Percentiles rank a stretch among this genome's conserved stretches.
Evolutionary conservation across 2,888 invertebrate species (phyloP).

Genomic region (Trichogramma dendrolimi): DNA sequence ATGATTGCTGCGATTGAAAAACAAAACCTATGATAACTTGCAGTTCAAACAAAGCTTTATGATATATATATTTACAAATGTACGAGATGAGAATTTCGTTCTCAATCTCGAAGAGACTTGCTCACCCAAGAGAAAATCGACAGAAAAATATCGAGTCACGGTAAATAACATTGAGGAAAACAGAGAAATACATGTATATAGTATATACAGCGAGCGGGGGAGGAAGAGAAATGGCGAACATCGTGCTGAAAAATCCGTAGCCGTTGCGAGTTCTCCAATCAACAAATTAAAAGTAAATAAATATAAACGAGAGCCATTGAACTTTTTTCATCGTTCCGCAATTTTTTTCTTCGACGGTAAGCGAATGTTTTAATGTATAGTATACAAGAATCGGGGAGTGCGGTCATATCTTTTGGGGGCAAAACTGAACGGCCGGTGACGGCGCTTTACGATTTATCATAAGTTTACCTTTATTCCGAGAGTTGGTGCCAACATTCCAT

Average conservation of each 20-base stretch:
- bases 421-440: no score
- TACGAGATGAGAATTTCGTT: no score
- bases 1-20: no score
- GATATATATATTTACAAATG: no score
- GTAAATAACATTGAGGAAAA: neutral
- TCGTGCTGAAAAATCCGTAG: neutral
- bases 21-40: no score
- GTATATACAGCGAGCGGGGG: neutral
- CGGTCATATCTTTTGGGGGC: no score
- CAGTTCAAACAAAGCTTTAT: no score
- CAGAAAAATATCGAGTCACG: neutral
- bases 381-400: no score
- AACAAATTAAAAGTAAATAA: slow-evolving; percentile 29
- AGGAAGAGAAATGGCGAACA: slow-evolving; percentile 1
- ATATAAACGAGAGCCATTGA: neutral
- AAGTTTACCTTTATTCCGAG: slow-evolving; percentile 50
- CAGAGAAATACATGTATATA: no score
- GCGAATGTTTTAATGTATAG: neutral
- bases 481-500: slow-evolving; percentile 50
- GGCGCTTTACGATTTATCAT: neutral
- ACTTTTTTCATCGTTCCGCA: neutral
- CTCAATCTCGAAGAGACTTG: no score
- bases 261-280: slow-evolving; percentile 27
- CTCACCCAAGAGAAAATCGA: no score
- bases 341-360: neutral